phyloP scores from a whole-genome alignment of 2,888 invertebrate species.

The Archips xylosteana region DNA sequence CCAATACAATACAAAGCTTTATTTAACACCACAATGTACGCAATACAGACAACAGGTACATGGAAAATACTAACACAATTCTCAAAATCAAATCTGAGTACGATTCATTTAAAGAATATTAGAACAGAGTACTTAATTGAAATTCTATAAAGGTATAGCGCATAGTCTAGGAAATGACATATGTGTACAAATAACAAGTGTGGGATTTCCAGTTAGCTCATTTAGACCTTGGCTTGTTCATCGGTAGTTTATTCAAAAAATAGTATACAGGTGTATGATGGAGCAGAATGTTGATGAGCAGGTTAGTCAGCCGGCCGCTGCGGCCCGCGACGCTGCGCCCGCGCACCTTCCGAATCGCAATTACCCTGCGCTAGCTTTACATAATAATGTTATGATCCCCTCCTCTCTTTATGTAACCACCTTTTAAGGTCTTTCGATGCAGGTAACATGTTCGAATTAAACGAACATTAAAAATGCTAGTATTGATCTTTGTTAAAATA shows the following conservation, averaged over 20 bases:
- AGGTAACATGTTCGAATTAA: neutral
- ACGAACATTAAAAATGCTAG: neutral
- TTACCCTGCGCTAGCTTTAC: constrained; percentile 30
- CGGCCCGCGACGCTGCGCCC: neutral
- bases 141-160: constrained; percentile 1
- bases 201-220: constrained; percentile 27
- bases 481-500: neutral
- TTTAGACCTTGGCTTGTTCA: neutral
- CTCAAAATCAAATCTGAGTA: neutral
- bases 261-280: neutral
- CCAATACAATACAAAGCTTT: too few species aligned
- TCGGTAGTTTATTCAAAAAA: constrained; percentile 23
- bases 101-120: neutral
- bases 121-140: neutral
- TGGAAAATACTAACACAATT: too few species aligned
- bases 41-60: too few species aligned
- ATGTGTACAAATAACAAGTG: constrained; percentile 12
- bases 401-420: constrained; percentile 25
- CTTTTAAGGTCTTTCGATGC: neutral
- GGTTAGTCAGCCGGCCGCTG: constrained; percentile 33
- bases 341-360: constrained; percentile 42
- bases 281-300: constrained; percentile 29
- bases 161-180: constrained; percentile 1
- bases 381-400: constrained; percentile 28
- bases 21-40: too few species aligned